Evolutionary conservation across 92 coral and sea anemone genomes (phyloP), one percentile per base, ranked within the genome.

Genomic region (Metridium senile): DNA sequence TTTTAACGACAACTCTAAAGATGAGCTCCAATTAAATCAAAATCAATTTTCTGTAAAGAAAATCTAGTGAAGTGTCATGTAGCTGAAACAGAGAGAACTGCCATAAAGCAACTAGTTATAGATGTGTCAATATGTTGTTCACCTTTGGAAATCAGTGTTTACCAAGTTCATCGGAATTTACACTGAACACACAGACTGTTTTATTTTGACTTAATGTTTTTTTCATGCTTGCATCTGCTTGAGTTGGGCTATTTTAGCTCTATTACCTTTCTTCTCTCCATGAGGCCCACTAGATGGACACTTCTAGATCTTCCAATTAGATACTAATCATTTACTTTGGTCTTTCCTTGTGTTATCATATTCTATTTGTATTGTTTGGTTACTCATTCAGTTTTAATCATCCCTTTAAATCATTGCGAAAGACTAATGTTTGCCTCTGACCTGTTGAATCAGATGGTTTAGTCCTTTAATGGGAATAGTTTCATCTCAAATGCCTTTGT

Each of bases 401-500:
- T 59, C 31, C 66, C 18, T 59, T 70, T 59, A 59, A 59, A 26
- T 30, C 29, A 59, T 59, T 59, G 31, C 11, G 16, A 59, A 10
- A 18, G 66, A 59, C 66, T 59, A 59, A 59, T 59, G 29, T 26
- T 59, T 59, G 66, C 32, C 7, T 59, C 65, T 73, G 51, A 73
- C 78, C 68, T 73, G 66, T 73, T 73, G 78, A 73, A 58, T 73
- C 68, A 53, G 68, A 1, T 33, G 27, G 21, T 21, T 32, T 73
- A 53, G 68, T 57, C 67, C 32, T 73, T 17, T 73, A 73, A 73
- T 73, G 68, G 17, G 78, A 73, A 73, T 73, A 73, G 28, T 26
- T 58, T 16, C n/a, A 43, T 4, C 23, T 72, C 26, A 71, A 51
- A 72, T 52, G n/a, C 53, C 29, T 53, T 11, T 63, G 58, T 51